Conservation (phyloP, 35 echinoderm and acorn worm species). For the Eucidaris tribuloides region DNA sequence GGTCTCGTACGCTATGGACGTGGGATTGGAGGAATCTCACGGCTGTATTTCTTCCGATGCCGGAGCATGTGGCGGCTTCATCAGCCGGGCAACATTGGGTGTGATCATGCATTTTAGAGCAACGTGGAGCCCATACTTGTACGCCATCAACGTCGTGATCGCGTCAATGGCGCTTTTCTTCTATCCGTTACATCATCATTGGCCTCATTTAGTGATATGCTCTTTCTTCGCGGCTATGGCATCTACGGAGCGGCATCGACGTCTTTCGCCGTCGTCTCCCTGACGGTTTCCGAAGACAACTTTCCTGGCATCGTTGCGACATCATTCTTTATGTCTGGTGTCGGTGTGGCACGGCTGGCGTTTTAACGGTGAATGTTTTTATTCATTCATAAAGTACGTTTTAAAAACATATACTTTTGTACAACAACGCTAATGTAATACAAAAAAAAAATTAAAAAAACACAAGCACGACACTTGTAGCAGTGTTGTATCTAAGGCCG, state of each 20-base stretch:
- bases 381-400: no score
- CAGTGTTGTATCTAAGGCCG: no score
- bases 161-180: not conserved
- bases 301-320: not conserved
- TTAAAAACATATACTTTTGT: no score
- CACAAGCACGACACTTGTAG: no score
- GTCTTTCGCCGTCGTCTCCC: not conserved
- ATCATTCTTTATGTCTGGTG: not conserved
- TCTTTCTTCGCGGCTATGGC: constrained; percentile 13
- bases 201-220: not conserved
- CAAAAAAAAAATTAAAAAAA: no score
- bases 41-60: not conserved
- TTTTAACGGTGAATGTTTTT: no score
- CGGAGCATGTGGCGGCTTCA: not conserved
- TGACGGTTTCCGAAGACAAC: not conserved
- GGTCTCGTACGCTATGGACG: constrained; percentile 6
- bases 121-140: not conserved
- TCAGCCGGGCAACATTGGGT: not conserved
- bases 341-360: no score
- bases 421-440: no score
- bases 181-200: not conserved
- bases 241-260: not conserved
- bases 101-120: not conserved
- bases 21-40: not conserved
- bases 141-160: not conserved